phyloP scores from a whole-genome alignment of 1,140 invertebrate species.

The Drosophila ficusphila region DNA sequence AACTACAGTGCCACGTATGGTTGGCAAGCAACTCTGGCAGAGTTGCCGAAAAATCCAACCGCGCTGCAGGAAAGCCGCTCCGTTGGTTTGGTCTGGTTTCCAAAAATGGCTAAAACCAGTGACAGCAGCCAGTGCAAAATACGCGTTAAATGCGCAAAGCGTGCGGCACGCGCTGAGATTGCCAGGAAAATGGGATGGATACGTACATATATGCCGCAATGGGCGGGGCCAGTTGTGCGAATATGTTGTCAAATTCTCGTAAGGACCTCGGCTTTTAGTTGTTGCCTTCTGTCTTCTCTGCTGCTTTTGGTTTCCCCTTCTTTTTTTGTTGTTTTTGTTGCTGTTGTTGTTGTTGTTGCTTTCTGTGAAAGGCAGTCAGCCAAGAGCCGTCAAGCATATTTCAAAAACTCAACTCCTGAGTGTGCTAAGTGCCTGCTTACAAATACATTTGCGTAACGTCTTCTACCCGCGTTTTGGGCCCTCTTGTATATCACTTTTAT shows the following conservation, averaged over 20 bases:
- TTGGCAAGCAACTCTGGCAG: slow-evolving; percentile 33
- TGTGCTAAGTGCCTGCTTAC: slow-evolving; percentile 81
- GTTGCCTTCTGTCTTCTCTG: slow-evolving; percentile 37
- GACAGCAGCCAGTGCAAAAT: slow-evolving; percentile 65
- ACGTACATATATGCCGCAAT: not conserved
- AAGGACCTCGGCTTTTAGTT: slow-evolving; percentile 67
- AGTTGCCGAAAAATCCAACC: slow-evolving; percentile 25
- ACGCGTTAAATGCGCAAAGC: slow-evolving; percentile 81
- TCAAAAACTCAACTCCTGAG: slow-evolving; percentile 74
- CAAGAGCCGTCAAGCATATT: slow-evolving; percentile 69
- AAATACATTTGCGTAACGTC: slow-evolving; percentile 74
- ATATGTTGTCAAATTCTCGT: slow-evolving; percentile 82
- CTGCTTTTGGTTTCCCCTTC: slow-evolving; percentile 3
- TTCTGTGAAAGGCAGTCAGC: slow-evolving; percentile 60
- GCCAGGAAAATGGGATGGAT: slow-evolving; percentile 29
- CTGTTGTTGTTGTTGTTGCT: slow-evolving; percentile 7
- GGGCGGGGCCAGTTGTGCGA: slow-evolving; percentile 50
- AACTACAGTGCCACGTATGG: slow-evolving; percentile 23
- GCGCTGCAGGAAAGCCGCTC: slow-evolving; percentile 1
- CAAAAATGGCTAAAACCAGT: slow-evolving; percentile 17
- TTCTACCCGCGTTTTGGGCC: not conserved
- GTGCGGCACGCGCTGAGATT: slow-evolving; percentile 77
- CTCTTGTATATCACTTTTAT: slow-evolving; percentile 75
- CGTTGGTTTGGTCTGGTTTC: slow-evolving; percentile 18
- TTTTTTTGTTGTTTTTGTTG: slow-evolving; percentile 10